Evolutionary conservation across 92 coral and sea anemone genomes (phyloP), one percentile per base, ranked within the genome.

Genomic region (Umimayanthus kanabou): DNA sequence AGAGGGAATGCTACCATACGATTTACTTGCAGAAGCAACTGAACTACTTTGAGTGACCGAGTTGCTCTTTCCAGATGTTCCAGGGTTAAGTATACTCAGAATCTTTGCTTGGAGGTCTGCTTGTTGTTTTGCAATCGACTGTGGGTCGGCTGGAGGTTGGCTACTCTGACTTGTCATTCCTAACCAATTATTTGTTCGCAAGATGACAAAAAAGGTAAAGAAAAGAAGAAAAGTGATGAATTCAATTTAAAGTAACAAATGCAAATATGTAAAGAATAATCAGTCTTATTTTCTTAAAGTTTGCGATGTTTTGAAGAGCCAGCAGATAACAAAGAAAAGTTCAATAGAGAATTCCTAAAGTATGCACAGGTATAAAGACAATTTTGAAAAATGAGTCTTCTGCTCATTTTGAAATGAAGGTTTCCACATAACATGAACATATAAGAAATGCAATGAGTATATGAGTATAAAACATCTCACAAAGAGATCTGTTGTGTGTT

Each of bases 101-200:
- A 97, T 97, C 89, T 97, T 97, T 30, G 99, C 99, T 91, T 97
- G 99, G 5, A 97, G 98, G 89, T 97, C 99, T 0, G 99, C 99
- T 88, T 97, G 99, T 69, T 97, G 99, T 61, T 94, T 92, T 78
- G 99, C 99, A 58, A 97, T 97, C 50, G 99, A 97, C 89, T 94
- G 97, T 13, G 96, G 93, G 79, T 97, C 98, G 47, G 94, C 89
- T 26, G 94, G 79, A 33, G 95, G 91, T 71, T 93, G 98, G 82
- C 91, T 92, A 74, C 90, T 37, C 55, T 85, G 92, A 57, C 89
- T 76, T 58, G 98, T 22, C 39, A 80, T 15, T 74, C 98, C 98
- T 95, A 90, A 77, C 87, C 91, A 95, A 79, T 7, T 90, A 90
- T 70, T 75, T 85, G 77, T 74, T 40, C 66, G 50, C 80, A 90